These are phyloP conservation scores for Platyrinchus mystaceus DNA, from an alignment of 2,797 vertebrate genomes.

Conservation along the genomic window DNA sequence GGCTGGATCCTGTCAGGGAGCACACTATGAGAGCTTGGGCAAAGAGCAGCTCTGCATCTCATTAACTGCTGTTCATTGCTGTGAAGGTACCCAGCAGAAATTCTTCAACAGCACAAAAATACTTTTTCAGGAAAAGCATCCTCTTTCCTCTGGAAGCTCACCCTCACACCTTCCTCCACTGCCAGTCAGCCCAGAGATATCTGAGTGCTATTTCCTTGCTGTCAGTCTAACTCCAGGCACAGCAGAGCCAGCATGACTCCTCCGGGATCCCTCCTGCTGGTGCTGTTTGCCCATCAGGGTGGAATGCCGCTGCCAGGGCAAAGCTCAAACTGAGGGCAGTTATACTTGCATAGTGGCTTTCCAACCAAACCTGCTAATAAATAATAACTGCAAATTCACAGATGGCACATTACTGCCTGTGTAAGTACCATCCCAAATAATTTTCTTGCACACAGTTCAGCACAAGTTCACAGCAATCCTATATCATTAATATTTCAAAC, in stretches of 20 bases:
- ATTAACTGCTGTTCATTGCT: not conserved
- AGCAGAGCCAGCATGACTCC: fast-evolving
- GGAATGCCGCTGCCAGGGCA: not conserved
- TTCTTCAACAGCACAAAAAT: not conserved
- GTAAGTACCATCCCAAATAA: not conserved
- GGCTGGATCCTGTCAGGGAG: not conserved
- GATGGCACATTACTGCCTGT: not conserved
- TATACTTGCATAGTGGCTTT: fast-evolving
- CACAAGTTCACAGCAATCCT: not conserved
- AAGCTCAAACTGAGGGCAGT: not conserved
- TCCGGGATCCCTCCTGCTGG: not conserved
- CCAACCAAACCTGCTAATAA: not conserved
- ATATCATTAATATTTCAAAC: not conserved
- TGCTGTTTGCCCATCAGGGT: fast-evolving
- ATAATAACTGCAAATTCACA: not conserved
- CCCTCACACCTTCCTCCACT: not conserved
- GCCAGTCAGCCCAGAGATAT: not conserved
- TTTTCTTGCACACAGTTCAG: not conserved
- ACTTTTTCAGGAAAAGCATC: not conserved
- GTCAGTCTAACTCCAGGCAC: not conserved
- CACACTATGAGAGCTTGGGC: not conserved
- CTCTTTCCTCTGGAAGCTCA: not conserved
- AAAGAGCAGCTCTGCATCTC: not conserved
- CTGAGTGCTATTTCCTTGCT: not conserved
- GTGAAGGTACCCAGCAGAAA: not conserved